Base-by-base conservation (phyloP, 2,888 invertebrate species). In the Philereme vetulata region DNA sequence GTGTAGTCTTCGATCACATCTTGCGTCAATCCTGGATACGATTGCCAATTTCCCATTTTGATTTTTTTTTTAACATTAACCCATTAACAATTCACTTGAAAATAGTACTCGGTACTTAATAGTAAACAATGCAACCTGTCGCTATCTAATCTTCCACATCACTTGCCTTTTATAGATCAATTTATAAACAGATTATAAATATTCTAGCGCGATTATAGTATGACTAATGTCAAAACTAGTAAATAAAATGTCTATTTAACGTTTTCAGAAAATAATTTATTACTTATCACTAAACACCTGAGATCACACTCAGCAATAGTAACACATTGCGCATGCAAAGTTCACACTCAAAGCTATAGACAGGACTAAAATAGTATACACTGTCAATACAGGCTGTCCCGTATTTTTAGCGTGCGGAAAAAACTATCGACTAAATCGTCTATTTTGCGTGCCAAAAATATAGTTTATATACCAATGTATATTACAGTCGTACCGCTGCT, bases 1-100 rank as follows among this genome's bases (percentile, higher is more conserved):
- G 88, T 82, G 69, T 95, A 95, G 51, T 95, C 95, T 62, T 94
- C 94, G 45, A 95, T 71, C 51, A 93, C 70, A 67, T 94, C 94
- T 74, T 93, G 86, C 0, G 93, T 93, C 49, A 95, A 79, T 43
- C 93, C 88, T 4, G 88, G 84, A 67, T 90, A 91, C 5, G 85
- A 87, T 47, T 91, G 88, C 5, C 81, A 82, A 59, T 77, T 75
- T 36, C 94, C 94, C 94, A 94, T 94, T 69, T 67, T 56, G 4
- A 7, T 52, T 35, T 35, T n/a, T n/a, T n/a, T n/a, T n/a, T n/a
- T n/a, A n/a, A n/a, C n/a, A n/a, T n/a, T n/a, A n/a, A n/a, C n/a
- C n/a, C 36, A 48, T 35, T n/a, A 51, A 47, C 44, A 40, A 49
- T 40, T 46, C 51, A 10, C 36, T 44, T 8, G 6, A 21, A 38